Conservation (phyloP, 2,888 invertebrate species). For the Himalopsyche kuldschensis region DNA sequence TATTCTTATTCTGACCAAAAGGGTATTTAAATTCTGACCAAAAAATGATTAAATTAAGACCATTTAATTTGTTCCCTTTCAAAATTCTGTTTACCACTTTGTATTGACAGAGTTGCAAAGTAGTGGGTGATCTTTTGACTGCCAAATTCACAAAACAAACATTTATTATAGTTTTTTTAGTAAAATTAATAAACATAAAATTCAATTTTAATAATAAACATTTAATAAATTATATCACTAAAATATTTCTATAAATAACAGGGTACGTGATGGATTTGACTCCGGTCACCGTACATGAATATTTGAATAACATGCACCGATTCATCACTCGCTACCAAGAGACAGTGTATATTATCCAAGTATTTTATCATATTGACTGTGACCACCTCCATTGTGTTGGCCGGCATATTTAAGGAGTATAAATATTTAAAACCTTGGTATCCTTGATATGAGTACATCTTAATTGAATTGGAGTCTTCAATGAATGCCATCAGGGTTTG, state of each 20-base stretch:
- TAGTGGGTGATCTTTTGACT: no score
- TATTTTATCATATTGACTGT: not conserved
- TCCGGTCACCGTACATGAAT: not conserved
- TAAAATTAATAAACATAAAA: not conserved
- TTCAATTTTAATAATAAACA: not conserved
- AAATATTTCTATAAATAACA: not conserved
- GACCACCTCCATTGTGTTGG: not conserved
- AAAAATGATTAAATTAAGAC: no score
- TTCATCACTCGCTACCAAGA: conserved; percentile 4
- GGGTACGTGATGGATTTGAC: not conserved
- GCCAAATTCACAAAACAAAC: not conserved
- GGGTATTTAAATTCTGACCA: no score
- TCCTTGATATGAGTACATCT: conserved; percentile 45
- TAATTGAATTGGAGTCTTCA: conserved; percentile 28
- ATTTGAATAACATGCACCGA: conserved; percentile 3
- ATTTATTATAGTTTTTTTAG: not conserved
- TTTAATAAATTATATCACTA: not conserved
- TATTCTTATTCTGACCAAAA: no score
- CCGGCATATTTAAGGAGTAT: conserved; percentile 2
- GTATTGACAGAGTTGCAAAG: no score
- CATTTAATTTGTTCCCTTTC: no score
- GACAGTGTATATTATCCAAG: not conserved
- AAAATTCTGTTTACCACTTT: no score
- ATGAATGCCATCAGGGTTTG: conserved; percentile 26
- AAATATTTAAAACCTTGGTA: conserved; percentile 46